Base-by-base conservation (phyloP, 2,113 vertebrate genomes). In the Eubucco bourcierii region DNA sequence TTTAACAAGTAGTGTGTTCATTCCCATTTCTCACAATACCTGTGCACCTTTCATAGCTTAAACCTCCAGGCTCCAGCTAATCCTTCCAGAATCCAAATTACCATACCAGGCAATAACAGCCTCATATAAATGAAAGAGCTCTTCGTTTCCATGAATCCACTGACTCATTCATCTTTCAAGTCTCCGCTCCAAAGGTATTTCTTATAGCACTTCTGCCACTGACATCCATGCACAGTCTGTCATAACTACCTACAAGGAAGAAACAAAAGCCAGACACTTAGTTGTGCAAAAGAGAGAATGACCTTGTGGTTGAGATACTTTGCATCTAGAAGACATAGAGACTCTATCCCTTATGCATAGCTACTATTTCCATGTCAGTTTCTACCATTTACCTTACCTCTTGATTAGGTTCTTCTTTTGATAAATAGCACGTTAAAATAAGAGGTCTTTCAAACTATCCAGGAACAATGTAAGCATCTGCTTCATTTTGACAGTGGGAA, bases 11-110 rank as follows among this genome's bases (percentile, higher is more conserved):
- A 71, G 15, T 66, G 33, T 71, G 6, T 47, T 80, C 44, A 1
- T 77, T 92, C 47, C 41, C 20, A 14, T 86, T 91, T 85, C 86
- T 92, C 75, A 84, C 27, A 70, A 89, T 55, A 84, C 46, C 13
- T 59, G 24, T 17, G 46, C 1, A 1, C 13, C 33, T 84, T 93
- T 94, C 82, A 61, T 27, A 91, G n/a, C 53, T 94, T 83, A 72
- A 88, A 65, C 2, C 15, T 92, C n/a, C 33, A 0, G 0, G 39
- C 27, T 92, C 29, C 70, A 78, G 16, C 18, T 78, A 85, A 83
- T 74, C 37, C 47, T 80, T 88, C 74, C 68, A 86, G 91, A 86
- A 89, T 75, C 64, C 86, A 90, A 93, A 74, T 41, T 63, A 68
- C 33, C 18, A 34, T 58, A 71, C 9, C 0, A 10, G 63, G 50